Evolutionary conservation across 2,113 vertebrate genomes (phyloP).

Genomic region (Carollia perspicillata): DNA sequence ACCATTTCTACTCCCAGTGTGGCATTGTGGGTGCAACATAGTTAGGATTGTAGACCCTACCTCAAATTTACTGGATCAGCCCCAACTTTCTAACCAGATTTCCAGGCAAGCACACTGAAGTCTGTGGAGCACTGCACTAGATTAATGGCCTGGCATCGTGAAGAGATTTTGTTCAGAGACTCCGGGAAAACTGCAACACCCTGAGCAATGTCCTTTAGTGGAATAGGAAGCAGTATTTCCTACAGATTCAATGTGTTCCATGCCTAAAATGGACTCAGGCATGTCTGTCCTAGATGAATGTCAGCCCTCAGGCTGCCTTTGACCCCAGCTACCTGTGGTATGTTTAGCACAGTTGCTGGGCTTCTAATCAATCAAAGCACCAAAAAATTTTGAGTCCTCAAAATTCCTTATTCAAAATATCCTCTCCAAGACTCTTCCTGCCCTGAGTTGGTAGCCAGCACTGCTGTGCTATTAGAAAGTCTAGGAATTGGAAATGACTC

Average conservation of each 20-base stretch:
- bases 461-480: not conserved
- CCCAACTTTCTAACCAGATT: not conserved
- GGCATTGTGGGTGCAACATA: not conserved
- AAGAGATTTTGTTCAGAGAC: not conserved
- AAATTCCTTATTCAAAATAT: not conserved
- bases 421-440: not conserved
- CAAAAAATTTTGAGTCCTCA: not conserved
- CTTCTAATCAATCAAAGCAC: not conserved
- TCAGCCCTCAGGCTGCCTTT: not conserved
- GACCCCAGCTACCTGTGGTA: not conserved
- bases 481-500: not conserved
- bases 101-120: not conserved
- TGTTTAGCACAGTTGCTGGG: not conserved
- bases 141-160: not conserved
- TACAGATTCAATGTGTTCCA: not conserved
- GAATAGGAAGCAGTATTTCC: not conserved
- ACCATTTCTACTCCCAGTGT: rapidly evolving
- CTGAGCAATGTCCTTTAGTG: not conserved
- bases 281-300: not conserved
- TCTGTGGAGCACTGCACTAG: too few species aligned
- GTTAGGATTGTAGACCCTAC: not conserved
- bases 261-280: not conserved
- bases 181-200: not conserved
- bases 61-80: not conserved
- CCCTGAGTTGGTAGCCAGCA: not conserved